Conservation (phyloP, 2,113 vertebrate genomes). For the Camelus dromedarius region DNA sequence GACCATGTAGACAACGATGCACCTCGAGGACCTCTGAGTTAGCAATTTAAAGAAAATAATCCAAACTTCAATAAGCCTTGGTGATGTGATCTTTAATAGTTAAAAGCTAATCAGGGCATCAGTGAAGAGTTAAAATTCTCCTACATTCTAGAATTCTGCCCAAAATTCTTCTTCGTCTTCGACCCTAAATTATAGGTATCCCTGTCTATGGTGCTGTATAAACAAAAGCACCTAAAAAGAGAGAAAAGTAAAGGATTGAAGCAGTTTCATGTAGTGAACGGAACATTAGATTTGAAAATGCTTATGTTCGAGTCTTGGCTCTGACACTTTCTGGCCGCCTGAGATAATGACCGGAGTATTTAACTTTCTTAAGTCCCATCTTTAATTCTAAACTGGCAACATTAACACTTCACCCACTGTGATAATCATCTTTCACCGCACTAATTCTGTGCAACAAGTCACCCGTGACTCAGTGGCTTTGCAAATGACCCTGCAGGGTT, state of each 20-base stretch:
- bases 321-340: not conserved
- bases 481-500: not conserved
- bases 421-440: not conserved
- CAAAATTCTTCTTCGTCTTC: not conserved
- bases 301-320: not conserved
- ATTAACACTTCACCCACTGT: not conserved
- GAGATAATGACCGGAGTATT: not conserved
- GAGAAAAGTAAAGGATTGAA: not conserved
- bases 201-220: not conserved
- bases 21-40: not conserved
- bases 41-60: constrained; percentile 34
- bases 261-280: not conserved
- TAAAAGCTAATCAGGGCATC: not conserved
- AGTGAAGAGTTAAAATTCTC: not conserved
- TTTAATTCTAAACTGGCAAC: not conserved
- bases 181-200: not conserved
- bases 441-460: not conserved
- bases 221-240: not conserved
- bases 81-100: constrained; percentile 31
- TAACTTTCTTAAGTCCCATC: not conserved
- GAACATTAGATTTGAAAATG: not conserved
- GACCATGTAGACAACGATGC: not conserved
- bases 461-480: not conserved
- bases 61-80: not conserved
- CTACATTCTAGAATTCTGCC: not conserved